A percentile compares a stretch with the other conserved stretches of the same genome.
Conservation (phyloP, 2,797 vertebrate genomes). For the Prunella strophiata region DNA sequence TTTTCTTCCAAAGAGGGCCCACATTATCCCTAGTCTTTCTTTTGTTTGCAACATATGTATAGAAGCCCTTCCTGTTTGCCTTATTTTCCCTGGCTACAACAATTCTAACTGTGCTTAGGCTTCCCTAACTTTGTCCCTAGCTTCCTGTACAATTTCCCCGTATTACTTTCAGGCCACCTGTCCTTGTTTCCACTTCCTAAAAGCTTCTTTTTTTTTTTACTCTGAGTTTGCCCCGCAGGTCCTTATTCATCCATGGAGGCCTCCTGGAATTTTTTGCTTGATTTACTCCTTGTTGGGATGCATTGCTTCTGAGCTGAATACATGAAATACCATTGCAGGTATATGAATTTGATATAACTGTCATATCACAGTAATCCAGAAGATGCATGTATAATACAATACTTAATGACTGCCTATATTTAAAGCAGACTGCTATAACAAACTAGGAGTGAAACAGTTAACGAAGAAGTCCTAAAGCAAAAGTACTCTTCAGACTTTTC, state of each 20-base stretch:
- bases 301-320: background rate
- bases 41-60: background rate
- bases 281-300: background rate
- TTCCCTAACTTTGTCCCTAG: background rate
- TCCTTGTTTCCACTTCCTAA: background rate
- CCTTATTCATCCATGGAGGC: background rate
- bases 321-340: background rate
- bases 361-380: background rate
- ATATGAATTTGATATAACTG: background rate
- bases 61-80: background rate
- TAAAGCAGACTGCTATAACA: background rate
- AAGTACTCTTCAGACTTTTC: background rate
- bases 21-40: background rate
- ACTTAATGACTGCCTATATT: background rate
- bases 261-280: background rate
- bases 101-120: background rate
- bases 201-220: background rate
- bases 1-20: background rate
- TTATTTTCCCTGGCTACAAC: background rate
- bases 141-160: rapidly evolving
- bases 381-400: background rate
- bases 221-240: background rate
- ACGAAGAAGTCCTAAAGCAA: background rate
- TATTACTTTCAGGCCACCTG: background rate
- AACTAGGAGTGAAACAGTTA: background rate